phyloP scores from a whole-genome alignment of 2,888 invertebrate genomes.

The Lithophane leautieri region DNA sequence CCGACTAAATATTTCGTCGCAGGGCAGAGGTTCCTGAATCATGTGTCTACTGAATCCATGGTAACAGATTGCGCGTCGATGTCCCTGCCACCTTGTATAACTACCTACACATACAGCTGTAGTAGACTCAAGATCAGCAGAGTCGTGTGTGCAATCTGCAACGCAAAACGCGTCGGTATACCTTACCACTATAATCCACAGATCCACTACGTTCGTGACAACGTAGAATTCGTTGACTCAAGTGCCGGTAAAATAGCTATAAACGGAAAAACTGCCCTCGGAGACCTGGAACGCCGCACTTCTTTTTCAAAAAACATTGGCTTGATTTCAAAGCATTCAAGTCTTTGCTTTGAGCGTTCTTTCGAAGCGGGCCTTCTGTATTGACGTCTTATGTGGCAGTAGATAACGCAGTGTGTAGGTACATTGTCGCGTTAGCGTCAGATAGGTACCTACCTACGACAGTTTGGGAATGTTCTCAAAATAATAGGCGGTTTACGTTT shows the following conservation, averaged over 20 bases:
- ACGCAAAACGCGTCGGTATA: not conserved
- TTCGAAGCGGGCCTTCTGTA: not conserved
- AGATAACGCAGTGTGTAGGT: constrained; percentile 43
- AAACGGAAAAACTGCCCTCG: not conserved
- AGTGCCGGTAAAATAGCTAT: not conserved
- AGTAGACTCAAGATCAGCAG: not conserved
- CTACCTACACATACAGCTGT: not conserved
- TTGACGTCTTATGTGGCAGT: not conserved
- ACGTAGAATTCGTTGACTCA: not conserved
- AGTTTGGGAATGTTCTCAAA: constrained; percentile 47
- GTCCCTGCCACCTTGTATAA: no score
- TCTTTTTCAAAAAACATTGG: not conserved
- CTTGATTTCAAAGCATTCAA: not conserved
- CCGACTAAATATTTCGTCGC: no score
- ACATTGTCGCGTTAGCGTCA: constrained; percentile 14
- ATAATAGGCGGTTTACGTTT: constrained; percentile 33
- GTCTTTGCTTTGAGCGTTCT: not conserved
- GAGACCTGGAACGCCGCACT: no score
- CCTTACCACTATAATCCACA: not conserved
- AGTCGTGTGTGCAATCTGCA: not conserved
- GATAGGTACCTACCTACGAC: constrained; percentile 12
- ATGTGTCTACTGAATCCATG: no score
- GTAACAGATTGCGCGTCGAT: no score
- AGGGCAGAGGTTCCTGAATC: no score
- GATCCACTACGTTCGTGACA: not conserved